phyloP scores from a whole-genome alignment of 2,797 vertebrate genomes.

The Etheostoma perlongum region DNA sequence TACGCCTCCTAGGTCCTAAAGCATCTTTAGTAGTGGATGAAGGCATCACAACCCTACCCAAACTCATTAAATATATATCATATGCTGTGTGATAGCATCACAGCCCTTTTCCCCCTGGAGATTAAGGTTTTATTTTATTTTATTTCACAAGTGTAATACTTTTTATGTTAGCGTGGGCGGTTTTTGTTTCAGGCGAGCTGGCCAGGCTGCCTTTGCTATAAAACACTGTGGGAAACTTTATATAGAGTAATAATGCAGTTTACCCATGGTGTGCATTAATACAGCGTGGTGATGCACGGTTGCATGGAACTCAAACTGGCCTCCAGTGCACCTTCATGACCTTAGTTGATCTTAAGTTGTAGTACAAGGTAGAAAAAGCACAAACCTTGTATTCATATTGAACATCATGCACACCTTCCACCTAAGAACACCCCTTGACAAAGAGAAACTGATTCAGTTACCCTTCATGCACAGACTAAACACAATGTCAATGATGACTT shows the following conservation, averaged over 20 bases:
- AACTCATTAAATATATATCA: constrained; percentile 14
- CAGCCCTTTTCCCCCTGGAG: neutral
- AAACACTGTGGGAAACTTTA: constrained; percentile 36
- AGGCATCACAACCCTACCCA: neutral
- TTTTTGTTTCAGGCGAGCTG: constrained; percentile 33
- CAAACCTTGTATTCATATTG: constrained; percentile 33
- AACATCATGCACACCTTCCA: constrained; percentile 29
- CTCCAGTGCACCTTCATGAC: neutral
- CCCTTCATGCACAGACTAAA: constrained; percentile 63
- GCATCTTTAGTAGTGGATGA: constrained; percentile 10
- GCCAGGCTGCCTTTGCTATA: constrained; percentile 18
- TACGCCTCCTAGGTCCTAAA: neutral
- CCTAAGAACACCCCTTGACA: constrained; percentile 50
- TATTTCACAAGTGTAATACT: constrained; percentile 46
- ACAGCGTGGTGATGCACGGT: constrained; percentile 8
- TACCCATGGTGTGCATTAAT: constrained; percentile 23
- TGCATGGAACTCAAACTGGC: neutral
- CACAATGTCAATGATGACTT: constrained; percentile 64
- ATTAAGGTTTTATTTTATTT: constrained; percentile 37
- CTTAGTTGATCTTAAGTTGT: constrained; percentile 4
- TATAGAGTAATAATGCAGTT: constrained; percentile 34
- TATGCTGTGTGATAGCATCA: constrained; percentile 17
- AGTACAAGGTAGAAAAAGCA: constrained; percentile 14
- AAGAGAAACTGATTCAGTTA: constrained; percentile 53
- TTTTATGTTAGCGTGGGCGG: constrained; percentile 34